Evolutionary conservation across 2,113 vertebrate genomes (phyloP).

Genomic region (Cisticola juncidis): DNA sequence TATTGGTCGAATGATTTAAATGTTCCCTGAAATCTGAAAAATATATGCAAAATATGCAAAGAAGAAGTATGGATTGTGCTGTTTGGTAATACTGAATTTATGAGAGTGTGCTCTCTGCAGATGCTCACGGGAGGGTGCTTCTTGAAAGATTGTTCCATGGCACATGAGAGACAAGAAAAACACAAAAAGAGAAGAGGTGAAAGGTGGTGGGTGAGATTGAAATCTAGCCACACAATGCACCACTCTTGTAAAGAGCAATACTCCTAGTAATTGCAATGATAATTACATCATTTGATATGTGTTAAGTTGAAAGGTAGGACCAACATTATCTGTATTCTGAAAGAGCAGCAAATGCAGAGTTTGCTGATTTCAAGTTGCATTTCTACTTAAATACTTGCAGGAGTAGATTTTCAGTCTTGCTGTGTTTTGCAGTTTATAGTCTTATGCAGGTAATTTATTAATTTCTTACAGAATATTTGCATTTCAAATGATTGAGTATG

Average conservation of each 20-base stretch:
- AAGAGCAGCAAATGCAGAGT: not conserved
- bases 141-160: not conserved
- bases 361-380: not conserved
- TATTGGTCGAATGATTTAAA: not conserved
- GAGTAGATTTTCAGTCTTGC: not conserved
- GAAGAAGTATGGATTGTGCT: not conserved
- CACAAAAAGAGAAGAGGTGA: not conserved
- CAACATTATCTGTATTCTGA: not conserved
- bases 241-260: rapidly evolving
- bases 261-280: not conserved
- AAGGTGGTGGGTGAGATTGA: not conserved
- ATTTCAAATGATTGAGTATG: not conserved
- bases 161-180: not conserved
- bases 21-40: not conserved
- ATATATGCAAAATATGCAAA: not conserved
- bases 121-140: not conserved
- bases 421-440: not conserved
- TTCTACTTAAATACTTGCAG: not conserved
- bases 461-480: not conserved
- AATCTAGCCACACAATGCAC: not conserved
- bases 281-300: not conserved
- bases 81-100: not conserved
- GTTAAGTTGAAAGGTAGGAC: not conserved
- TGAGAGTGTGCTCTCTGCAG: not conserved
- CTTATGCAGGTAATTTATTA: not conserved